phyloP scores from a whole-genome alignment of 2,888 invertebrate genomes.

The Agonopterix heracliana region DNA sequence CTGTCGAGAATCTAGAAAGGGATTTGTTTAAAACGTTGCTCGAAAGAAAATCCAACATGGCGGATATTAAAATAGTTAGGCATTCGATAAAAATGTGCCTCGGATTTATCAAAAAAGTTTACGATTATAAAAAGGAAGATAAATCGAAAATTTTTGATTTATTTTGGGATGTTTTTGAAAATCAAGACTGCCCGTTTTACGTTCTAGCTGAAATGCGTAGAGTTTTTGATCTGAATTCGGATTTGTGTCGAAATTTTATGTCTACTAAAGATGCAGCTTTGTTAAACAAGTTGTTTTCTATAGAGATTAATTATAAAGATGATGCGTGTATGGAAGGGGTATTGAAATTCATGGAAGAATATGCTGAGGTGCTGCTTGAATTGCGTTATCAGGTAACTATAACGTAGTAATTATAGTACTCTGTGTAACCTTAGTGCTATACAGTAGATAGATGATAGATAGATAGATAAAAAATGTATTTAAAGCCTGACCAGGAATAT shows the following conservation, averaged over 20 bases:
- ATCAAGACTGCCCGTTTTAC: constrained; percentile 9
- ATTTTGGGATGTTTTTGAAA: constrained; percentile 10
- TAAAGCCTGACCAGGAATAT: too few relatives aligned
- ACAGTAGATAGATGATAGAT: too few relatives aligned
- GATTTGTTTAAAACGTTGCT: not conserved
- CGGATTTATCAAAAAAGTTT: constrained; percentile 18
- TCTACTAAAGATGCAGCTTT: constrained; percentile 13
- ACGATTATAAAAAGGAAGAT: constrained; percentile 3
- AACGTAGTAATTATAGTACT: not conserved
- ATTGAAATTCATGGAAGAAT: constrained; percentile 31
- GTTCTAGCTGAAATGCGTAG: constrained; percentile 16
- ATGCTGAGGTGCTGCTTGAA: constrained; percentile 24
- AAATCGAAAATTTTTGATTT: constrained; percentile 1
- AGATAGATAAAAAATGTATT: too few relatives aligned
- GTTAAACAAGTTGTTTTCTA: constrained; percentile 13
- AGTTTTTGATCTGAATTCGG: constrained; percentile 15
- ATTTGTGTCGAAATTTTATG: constrained; percentile 16
- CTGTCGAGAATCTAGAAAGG: constrained; percentile 3
- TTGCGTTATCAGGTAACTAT: constrained; percentile 23
- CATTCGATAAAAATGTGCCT: constrained; percentile 17
- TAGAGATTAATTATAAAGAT: constrained; percentile 5
- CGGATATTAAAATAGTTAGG: constrained; percentile 2
- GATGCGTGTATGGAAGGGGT: constrained; percentile 19
- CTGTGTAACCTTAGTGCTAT: not conserved
- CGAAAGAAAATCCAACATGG: constrained; percentile 1